Percentiles rank a stretch among this genome's conserved stretches.
These are phyloP conservation scores for Oscheius sp. DNA, from an alignment of 2,888 invertebrate species.

Conservation along the genomic window DNA sequence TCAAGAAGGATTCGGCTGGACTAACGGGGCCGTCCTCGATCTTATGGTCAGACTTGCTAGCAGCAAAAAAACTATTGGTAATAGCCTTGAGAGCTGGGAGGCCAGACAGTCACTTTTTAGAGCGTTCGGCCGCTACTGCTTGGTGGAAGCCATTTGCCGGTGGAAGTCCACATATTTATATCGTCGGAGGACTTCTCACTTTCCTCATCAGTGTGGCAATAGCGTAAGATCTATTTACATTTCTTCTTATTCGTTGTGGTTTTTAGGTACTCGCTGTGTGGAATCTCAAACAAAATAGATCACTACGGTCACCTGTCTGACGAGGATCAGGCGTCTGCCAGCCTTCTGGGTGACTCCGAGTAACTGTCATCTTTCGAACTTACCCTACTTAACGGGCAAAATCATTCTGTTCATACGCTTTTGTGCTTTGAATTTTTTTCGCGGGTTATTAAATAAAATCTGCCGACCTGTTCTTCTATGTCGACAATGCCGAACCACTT, in stretches of 20 bases:
- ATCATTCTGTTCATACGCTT: not conserved
- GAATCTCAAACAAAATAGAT: constrained; percentile 15
- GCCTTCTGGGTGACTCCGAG: not conserved
- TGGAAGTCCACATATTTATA: constrained; percentile 17
- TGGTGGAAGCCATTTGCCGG: constrained; percentile 1
- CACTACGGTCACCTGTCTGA: constrained; percentile 23
- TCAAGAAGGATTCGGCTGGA: constrained; percentile 67
- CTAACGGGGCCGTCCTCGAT: constrained; percentile 65
- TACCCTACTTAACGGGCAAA: not conserved
- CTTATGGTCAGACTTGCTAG: constrained; percentile 36
- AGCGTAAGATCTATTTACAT: constrained; percentile 16
- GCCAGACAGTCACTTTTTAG: constrained; percentile 4
- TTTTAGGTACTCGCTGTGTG: constrained; percentile 22
- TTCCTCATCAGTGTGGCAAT: constrained; percentile 14
- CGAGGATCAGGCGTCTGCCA: not conserved
- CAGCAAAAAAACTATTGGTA: not conserved
- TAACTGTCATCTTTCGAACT: not conserved
- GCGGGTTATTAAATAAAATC: too few relatives aligned
- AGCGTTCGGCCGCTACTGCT: not conserved
- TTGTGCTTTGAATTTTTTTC: not conserved
- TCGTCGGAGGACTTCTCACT: constrained; percentile 16
- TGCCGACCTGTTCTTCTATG: constrained; percentile 1
- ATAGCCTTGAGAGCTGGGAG: not conserved
- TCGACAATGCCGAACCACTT: constrained; percentile 17
- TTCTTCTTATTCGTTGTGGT: not conserved